A percentile compares a stretch with the other conserved stretches of the same genome.
Evolutionary conservation across 2,888 invertebrate genomes (phyloP).

Genomic region (Leptinotarsa peninsularis): DNA sequence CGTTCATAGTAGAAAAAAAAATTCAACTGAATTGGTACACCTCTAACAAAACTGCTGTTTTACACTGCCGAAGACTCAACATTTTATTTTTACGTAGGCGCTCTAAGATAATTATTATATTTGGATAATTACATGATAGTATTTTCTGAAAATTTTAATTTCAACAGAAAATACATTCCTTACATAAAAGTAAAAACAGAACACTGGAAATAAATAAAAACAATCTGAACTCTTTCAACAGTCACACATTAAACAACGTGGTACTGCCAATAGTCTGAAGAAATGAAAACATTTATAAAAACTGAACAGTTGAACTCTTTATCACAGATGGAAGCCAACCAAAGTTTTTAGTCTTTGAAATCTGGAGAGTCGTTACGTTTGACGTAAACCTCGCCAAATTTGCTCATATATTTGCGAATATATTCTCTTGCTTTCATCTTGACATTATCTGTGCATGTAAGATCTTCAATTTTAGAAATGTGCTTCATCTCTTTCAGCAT

Average conservation of each 20-base stretch:
- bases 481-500: conserved; percentile 95
- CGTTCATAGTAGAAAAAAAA: too few species aligned
- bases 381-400: conserved; percentile 86
- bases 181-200: conserved; percentile 2
- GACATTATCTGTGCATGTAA: conserved; percentile 90
- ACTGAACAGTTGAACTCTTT: conserved; percentile 11
- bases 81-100: too few species aligned
- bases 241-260: not conserved
- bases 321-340: conserved; percentile 42
- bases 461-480: conserved; percentile 85
- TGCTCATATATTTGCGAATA: conserved; percentile 95
- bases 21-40: too few species aligned
- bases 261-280: not conserved
- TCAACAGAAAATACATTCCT: conserved; percentile 1
- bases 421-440: conserved; percentile 95
- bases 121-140: not conserved
- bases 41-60: too few species aligned
- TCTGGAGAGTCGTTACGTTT: conserved; percentile 74
- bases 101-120: too few species aligned
- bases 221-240: not conserved
- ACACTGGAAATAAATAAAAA: conserved; percentile 16
- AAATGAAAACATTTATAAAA: not conserved
- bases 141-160: not conserved
- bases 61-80: too few species aligned
- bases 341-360: conserved; percentile 53